Conservation (phyloP, 2,113 vertebrate species). For the Hiodon alosoides region DNA sequence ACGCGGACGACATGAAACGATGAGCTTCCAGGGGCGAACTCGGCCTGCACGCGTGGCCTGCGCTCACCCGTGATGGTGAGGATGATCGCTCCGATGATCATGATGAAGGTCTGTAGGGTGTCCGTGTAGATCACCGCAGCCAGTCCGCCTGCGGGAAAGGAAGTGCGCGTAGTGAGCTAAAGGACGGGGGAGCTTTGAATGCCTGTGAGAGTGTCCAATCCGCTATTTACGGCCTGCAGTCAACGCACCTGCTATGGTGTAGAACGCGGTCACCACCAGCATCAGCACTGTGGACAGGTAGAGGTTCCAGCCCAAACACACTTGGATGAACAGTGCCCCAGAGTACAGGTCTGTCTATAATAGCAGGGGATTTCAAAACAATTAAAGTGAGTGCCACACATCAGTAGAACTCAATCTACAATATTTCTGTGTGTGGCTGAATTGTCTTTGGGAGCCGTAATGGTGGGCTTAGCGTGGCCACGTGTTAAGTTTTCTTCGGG, state of each 20-base stretch:
- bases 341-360: slow-evolving; percentile 81
- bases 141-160: slow-evolving; percentile 69
- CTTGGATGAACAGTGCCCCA: slow-evolving; percentile 80
- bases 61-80: slow-evolving; percentile 73
- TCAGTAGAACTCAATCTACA: background rate
- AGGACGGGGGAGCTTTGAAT: background rate
- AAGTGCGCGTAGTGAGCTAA: too few relatives aligned
- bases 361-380: background rate
- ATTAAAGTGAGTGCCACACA: background rate
- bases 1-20: background rate
- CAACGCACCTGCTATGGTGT: slow-evolving; percentile 76
- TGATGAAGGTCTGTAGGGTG: slow-evolving; percentile 76
- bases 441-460: too few relatives aligned
- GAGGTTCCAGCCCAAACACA: slow-evolving; percentile 90
- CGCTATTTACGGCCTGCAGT: background rate
- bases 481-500: too few relatives aligned
- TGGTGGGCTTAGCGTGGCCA: too few relatives aligned
- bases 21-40: background rate
- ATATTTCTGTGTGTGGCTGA: too few relatives aligned
- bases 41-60: background rate
- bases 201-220: background rate
- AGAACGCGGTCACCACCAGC: slow-evolving; percentile 76
- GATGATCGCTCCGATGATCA: slow-evolving; percentile 78
- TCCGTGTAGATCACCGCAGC: slow-evolving; percentile 85
- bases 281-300: slow-evolving; percentile 78